Base-by-base conservation (phyloP, 92 coral and sea anemone species). In the Virgularia gustaviana region DNA sequence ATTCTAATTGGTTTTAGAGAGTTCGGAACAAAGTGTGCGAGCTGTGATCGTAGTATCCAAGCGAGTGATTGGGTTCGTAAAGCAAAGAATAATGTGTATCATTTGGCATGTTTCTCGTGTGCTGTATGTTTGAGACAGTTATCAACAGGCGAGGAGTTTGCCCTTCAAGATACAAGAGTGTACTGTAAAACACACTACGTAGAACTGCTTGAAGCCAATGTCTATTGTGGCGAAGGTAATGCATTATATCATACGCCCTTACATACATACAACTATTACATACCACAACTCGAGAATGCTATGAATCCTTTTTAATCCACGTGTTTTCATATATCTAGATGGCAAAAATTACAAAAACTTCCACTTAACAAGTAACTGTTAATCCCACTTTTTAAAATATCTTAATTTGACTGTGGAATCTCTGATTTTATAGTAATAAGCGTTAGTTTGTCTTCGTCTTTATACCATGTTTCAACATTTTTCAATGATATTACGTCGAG, bases 41-140 rank as follows among this genome's bases (percentile, higher is more conserved):
- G 98, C 4, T 92, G 98, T 30, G 90, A 87, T 6, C 82, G 98
- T 25, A 89, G 96, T 63, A 92, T 92, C 60, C 92, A 92, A 83
- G 92, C 98, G 0, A 92, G 88, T 42, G 98, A 92, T 71, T 92
- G 98, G 98, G 98, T 92, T 25, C 85, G 98, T 9, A 90, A 91
- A 55, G 98, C 98, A 36, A 85, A 79, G 74, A 92, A 85, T 57
- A 86, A 95, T 65, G 98, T 92, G 9, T 92, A 92, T 59, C 98
- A 92, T 33, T 80, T 92, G 37, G 98, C 98, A 60, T 92, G 98
- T 78, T 92, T 92, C 85, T 90, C 98, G 28, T 92, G 98, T 49
- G 98, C 90, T 67, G 82, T 83, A 64, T 92, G 98, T 44, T 78
- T 85, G 57, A 83, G 98, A 30, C 98, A 92, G 65, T 85, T 92